Conservation (phyloP, 1,140 invertebrate species). For the Tenebrio molitor region DNA sequence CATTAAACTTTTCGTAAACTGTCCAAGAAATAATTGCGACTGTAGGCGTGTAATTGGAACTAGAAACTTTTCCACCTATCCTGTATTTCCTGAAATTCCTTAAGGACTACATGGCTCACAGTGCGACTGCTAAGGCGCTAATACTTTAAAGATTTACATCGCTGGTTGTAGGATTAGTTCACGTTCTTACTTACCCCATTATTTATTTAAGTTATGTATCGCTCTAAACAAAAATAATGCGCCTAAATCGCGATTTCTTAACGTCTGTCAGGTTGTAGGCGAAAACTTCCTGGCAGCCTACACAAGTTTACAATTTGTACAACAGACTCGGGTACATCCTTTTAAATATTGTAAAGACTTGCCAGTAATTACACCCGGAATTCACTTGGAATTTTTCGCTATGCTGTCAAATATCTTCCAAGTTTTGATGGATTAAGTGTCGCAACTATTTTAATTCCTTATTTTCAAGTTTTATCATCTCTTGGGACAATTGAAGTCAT, state of each 20-base stretch:
- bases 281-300: neutral
- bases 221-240: constrained; percentile 31
- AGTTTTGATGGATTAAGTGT: constrained; percentile 7
- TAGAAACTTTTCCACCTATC: constrained; percentile 52
- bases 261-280: neutral
- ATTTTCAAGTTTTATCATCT: neutral
- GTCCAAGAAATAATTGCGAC: constrained; percentile 61
- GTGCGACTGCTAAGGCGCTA: constrained; percentile 1
- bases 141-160: constrained; percentile 47
- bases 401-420: neutral
- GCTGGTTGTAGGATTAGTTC: constrained; percentile 17
- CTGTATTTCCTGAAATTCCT: constrained; percentile 46
- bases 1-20: constrained; percentile 60
- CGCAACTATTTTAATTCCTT: constrained; percentile 5
- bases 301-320: neutral
- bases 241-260: constrained; percentile 25
- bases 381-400: neutral
- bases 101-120: constrained; percentile 24
- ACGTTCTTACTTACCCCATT: constrained; percentile 35
- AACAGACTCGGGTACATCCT: neutral
- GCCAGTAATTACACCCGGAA: neutral
- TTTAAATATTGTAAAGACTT: neutral
- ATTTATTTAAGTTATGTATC: constrained; percentile 34
- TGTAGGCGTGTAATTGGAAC: constrained; percentile 59
- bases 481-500: constrained; percentile 11